Evolutionary conservation across 2,797 vertebrate genomes (phyloP), one percentile per base, ranked within the genome.

Genomic region (Danio albolineatus): DNA sequence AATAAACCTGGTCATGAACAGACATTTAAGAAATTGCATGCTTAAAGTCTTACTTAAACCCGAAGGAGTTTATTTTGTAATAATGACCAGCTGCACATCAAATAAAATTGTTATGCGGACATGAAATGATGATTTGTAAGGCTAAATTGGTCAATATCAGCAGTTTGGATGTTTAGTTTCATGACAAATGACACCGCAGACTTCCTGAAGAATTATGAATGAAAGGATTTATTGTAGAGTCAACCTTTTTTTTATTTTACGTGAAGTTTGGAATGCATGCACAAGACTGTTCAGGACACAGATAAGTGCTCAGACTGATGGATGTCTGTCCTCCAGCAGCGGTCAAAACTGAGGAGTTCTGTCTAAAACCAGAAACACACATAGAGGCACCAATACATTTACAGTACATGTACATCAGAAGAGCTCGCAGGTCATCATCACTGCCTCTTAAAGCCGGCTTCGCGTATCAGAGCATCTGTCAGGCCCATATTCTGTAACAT

Each of bases 261-360:
- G 90, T 93, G 92, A 94, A 94, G 92, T 87, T 90, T 94, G 94
- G 92, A 94, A 94, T 93, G 92, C 94, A 93, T 94, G 92, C 92
- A 94, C 93, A 94, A 90, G 92, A 92, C 89, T 90, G 90, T 90
- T 91, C 87, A 82, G 90, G 85, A 89, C 84, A 87, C 74, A 90
- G 85, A 88, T 90, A 87, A 88, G 90, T 91, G 89, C 77, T 85
- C 57, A 65, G 70, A 76, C 78, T 75, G 44, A 71, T 59, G 57
- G 38, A 43, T 61, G 71, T 28, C 49, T 54, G 38, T 70, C 64
- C 67, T 82, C 81, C 64, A 56, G 43, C 64, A 56, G 46, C 12
- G 38, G 84, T 44, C 85, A 84, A 28, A 28, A 87, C 87, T 73
- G 82, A 82, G 86, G 81, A 88, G 86, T 87, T 83, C 69, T 69